These are phyloP conservation scores for Calyptomena viridis DNA, from an alignment of 2,113 vertebrate genomes.

Conservation along the genomic window DNA sequence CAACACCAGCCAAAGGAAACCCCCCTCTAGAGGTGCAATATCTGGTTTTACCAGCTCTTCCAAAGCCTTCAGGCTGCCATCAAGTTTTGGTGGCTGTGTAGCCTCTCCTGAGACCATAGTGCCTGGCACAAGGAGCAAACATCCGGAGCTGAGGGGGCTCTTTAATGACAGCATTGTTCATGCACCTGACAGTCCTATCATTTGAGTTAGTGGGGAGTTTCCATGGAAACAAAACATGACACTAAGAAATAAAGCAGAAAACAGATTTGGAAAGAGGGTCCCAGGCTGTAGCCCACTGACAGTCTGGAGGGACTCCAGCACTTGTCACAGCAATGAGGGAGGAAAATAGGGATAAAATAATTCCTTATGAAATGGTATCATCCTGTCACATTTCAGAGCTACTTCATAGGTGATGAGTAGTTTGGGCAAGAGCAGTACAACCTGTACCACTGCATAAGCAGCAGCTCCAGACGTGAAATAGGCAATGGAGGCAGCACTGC, in stretches of 20 bases:
- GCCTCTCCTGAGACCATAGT: background rate
- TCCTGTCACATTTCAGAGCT: background rate
- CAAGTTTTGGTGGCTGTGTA: background rate
- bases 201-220: constrained; percentile 20
- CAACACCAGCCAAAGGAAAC: background rate
- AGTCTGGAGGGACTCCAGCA: constrained; percentile 10
- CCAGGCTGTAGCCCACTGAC: constrained; percentile 5
- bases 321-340: background rate
- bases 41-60: background rate
- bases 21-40: background rate
- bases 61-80: background rate
- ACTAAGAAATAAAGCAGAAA: constrained; percentile 29
- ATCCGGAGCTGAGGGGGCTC: background rate
- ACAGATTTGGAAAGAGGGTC: constrained; percentile 27
- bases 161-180: background rate
- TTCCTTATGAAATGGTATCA: background rate
- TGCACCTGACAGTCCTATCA: background rate
- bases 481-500: background rate
- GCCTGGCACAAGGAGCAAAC: fast-evolving
- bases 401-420: background rate
- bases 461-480: background rate
- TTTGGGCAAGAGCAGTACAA: background rate
- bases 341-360: background rate
- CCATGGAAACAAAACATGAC: constrained; percentile 47
- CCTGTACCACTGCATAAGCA: background rate